phyloP scores from a whole-genome alignment of 2,797 vertebrate species.

The Halcyon smyrnensis region DNA sequence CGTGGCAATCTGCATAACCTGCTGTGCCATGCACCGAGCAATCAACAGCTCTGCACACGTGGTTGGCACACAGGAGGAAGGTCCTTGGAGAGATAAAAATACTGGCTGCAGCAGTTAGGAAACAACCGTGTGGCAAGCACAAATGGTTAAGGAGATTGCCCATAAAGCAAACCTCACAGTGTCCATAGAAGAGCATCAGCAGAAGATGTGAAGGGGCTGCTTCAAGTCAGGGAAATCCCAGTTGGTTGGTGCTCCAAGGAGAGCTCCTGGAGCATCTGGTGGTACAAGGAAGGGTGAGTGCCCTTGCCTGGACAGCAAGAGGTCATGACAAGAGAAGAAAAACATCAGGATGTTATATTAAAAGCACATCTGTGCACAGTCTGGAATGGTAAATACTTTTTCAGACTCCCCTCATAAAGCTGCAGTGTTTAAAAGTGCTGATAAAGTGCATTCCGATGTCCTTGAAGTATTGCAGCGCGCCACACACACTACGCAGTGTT shows the following conservation, averaged over 20 bases:
- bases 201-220: not conserved
- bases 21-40: not conserved
- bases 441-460: constrained; percentile 76
- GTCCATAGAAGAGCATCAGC: not conserved
- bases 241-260: not conserved
- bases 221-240: not conserved
- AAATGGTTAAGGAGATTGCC: not conserved
- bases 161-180: not conserved
- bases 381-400: constrained; percentile 74
- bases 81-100: not conserved
- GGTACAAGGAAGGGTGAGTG: not conserved
- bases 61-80: not conserved
- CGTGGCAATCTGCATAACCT: not conserved
- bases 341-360: constrained; percentile 71
- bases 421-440: constrained; percentile 78
- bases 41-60: not conserved
- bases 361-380: constrained; percentile 77
- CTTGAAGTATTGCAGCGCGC: constrained; percentile 14
- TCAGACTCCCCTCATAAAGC: constrained; percentile 78
- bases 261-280: constrained; percentile 36
- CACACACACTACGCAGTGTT: constrained; percentile 40
- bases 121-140: not conserved
- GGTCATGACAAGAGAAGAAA: constrained; percentile 74
- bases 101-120: not conserved
- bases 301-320: constrained; percentile 49